Conservation (phyloP, 2,888 invertebrate species). For the Carcina quercana region DNA sequence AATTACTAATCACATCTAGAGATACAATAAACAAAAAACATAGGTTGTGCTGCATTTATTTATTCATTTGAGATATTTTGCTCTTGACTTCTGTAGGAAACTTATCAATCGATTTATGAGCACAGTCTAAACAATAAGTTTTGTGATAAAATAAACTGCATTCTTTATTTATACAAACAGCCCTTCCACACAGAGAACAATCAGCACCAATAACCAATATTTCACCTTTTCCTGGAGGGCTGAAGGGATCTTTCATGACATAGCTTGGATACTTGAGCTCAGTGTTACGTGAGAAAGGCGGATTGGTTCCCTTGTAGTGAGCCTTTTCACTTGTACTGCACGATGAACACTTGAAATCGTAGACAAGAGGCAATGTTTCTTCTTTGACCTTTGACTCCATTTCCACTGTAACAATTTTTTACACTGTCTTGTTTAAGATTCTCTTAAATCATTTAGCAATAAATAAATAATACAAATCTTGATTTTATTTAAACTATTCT, state of each 20-base stretch:
- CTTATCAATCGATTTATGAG: conserved; percentile 61
- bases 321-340: conserved; percentile 82
- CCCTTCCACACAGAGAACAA: conserved; percentile 79
- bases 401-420: conserved; percentile 33
- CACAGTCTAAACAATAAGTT: conserved; percentile 84
- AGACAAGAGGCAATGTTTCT: conserved; percentile 27
- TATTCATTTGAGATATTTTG: conserved; percentile 67
- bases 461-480: conserved; percentile 15
- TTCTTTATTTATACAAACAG: conserved; percentile 81
- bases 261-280: conserved; percentile 82
- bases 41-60: too few relatives aligned
- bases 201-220: conserved; percentile 84
- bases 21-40: too few relatives aligned
- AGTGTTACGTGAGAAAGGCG: conserved; percentile 82
- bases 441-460: too few relatives aligned
- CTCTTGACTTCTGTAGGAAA: conserved; percentile 82
- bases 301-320: conserved; percentile 83
- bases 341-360: conserved; percentile 76
- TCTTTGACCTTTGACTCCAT: conserved; percentile 40
- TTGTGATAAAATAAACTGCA: conserved; percentile 88
- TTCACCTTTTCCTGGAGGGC: conserved; percentile 82
- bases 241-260: conserved; percentile 90
- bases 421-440: neutral
- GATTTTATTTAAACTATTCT: conserved; percentile 13
- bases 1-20: too few relatives aligned